Evolutionary conservation across 2,113 vertebrate genomes (phyloP).

Genomic region (Menidia beryllina): DNA sequence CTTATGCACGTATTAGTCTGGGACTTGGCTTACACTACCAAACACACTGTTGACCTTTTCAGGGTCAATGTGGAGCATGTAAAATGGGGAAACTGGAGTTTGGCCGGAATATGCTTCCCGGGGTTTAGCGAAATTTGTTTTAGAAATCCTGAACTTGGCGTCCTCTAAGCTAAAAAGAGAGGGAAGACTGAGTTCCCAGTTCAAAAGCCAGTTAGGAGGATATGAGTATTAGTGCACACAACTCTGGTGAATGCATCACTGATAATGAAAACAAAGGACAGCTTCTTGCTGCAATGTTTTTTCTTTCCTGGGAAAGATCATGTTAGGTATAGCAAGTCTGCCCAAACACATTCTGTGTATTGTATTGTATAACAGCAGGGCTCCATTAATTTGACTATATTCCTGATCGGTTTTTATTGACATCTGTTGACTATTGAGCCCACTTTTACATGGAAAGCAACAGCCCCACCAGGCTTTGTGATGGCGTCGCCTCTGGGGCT

Average conservation of each 20-base stretch:
- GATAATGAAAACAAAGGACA: background rate
- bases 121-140: background rate
- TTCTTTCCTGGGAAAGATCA: background rate
- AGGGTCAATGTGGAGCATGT: too few relatives aligned
- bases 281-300: background rate
- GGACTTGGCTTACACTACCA: too few relatives aligned
- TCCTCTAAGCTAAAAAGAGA: background rate
- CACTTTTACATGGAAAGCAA: background rate
- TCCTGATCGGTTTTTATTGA: too few relatives aligned
- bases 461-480: background rate
- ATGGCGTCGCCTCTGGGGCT: background rate
- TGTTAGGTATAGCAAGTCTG: background rate
- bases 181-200: background rate
- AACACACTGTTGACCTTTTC: too few relatives aligned
- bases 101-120: too few relatives aligned
- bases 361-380: too few relatives aligned
- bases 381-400: too few relatives aligned
- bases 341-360: background rate
- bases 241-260: background rate
- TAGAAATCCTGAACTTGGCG: background rate
- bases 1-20: too few relatives aligned
- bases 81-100: too few relatives aligned
- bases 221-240: background rate
- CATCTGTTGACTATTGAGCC: background rate
- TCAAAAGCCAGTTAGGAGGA: background rate